Percentiles rank a stretch among this genome's conserved stretches.
Evolutionary conservation across 2,797 vertebrate species (phyloP).

Genomic region (Uromys caudimaculatus): DNA sequence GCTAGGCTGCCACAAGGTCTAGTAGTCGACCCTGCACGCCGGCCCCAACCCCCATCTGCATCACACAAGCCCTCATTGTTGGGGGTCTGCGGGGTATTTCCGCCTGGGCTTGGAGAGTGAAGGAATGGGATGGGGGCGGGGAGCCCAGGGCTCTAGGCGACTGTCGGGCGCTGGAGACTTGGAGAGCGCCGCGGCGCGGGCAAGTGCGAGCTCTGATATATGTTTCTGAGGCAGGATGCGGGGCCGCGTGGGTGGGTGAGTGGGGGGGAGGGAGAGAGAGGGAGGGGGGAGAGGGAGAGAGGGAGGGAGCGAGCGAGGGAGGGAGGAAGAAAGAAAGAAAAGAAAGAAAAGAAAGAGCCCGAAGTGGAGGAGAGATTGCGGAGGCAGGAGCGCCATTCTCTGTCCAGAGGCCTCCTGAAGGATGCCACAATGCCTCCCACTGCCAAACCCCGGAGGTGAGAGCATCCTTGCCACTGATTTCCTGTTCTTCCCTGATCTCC

Average conservation of each 20-base stretch:
- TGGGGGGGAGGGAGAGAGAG: too few relatives aligned
- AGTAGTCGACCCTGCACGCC: background rate
- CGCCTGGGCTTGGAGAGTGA: conserved; percentile 1
- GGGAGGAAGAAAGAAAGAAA: too few relatives aligned
- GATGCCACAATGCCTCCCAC: background rate
- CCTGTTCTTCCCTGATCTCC: background rate
- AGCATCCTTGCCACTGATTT: background rate
- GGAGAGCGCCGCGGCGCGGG: conserved; percentile 64
- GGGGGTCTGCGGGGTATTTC: conserved; percentile 71
- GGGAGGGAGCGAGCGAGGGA: background rate
- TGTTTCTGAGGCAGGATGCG: background rate
- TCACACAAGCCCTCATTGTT: conserved; percentile 80
- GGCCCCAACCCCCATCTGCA: conserved; percentile 49
- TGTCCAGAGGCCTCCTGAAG: background rate
- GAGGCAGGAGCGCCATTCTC: background rate
- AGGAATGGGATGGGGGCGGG: conserved; percentile 51
- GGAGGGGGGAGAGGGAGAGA: background rate
- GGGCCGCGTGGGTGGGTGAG: background rate
- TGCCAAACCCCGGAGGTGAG: fast-evolving
- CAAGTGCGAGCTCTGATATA: background rate
- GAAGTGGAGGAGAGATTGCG: background rate
- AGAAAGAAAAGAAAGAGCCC: background rate
- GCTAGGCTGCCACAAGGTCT: background rate
- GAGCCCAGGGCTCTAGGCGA: background rate
- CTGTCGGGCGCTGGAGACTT: background rate